Conservation (phyloP, 2,888 invertebrate genomes). For the Cerastis leucographa region DNA sequence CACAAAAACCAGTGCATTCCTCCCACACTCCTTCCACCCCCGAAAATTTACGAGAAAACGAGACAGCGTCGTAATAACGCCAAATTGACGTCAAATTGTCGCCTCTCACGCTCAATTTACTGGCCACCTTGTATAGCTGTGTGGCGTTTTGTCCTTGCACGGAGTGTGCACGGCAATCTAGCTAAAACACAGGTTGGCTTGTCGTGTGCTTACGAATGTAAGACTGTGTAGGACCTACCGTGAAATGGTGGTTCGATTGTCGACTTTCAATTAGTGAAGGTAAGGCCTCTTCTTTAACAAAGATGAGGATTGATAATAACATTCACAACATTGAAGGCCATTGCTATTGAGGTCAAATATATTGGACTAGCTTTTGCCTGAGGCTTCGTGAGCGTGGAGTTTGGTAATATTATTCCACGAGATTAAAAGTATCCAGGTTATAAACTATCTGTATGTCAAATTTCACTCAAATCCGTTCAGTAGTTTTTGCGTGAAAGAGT, state of each 20-base stretch:
- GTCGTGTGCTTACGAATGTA: neutral
- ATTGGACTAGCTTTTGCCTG: too few relatives aligned
- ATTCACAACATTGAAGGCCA: too few relatives aligned
- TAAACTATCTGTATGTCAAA: neutral
- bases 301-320: neutral
- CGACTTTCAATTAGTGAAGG: neutral
- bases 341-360: neutral
- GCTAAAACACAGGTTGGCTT: slow-evolving; percentile 24
- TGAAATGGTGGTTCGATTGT: neutral
- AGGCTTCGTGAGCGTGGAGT: too few relatives aligned
- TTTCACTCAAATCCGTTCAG: neutral
- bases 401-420: too few relatives aligned
- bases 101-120: slow-evolving; percentile 72
- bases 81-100: slow-evolving; percentile 80
- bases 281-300: neutral
- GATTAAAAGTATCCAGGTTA: neutral
- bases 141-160: slow-evolving; percentile 41
- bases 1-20: slow-evolving; percentile 28
- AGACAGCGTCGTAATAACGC: slow-evolving; percentile 76
- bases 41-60: slow-evolving; percentile 72
- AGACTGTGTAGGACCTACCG: neutral
- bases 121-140: slow-evolving; percentile 30
- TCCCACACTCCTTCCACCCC: neutral
- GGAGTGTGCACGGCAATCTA: slow-evolving; percentile 23
- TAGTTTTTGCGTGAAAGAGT: neutral